These are phyloP conservation scores for Craterocephalus amniculus DNA, from an alignment of 2,797 vertebrate species.

Conservation along the genomic window DNA sequence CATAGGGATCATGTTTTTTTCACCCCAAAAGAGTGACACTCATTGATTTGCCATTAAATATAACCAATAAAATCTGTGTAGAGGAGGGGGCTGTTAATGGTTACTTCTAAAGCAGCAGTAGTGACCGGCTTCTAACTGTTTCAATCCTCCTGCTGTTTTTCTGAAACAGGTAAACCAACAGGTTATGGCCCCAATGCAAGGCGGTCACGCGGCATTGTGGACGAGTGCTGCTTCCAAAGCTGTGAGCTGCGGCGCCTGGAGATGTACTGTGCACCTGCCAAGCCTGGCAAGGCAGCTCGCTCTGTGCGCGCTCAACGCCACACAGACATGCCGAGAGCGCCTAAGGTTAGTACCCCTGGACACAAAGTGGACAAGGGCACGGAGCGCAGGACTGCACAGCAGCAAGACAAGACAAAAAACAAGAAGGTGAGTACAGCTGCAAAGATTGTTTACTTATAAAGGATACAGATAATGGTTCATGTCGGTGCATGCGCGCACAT, in stretches of 20 bases:
- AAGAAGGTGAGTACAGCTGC: slow-evolving; percentile 80
- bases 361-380: slow-evolving; percentile 74
- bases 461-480: slow-evolving; percentile 3
- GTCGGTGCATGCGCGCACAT: slow-evolving; percentile 10
- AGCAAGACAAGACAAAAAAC: slow-evolving; percentile 81
- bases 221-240: slow-evolving; percentile 99
- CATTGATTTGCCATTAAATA: background rate
- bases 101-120: background rate
- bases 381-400: slow-evolving; percentile 77
- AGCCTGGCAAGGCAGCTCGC: slow-evolving; percentile 90
- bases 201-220: slow-evolving; percentile 94
- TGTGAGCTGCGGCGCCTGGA: slow-evolving; percentile 96
- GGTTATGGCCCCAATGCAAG: slow-evolving; percentile 93
- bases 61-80: too few species aligned
- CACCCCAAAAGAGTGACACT: background rate
- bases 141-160: slow-evolving; percentile 10
- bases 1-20: too few species aligned
- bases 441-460: too few species aligned
- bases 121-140: background rate
- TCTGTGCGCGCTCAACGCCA: slow-evolving; percentile 95
- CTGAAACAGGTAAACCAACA: slow-evolving; percentile 90
- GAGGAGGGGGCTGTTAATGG: background rate
- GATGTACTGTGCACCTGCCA: slow-evolving; percentile 98
- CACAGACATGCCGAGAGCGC: slow-evolving; percentile 92
- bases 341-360: slow-evolving; percentile 87